Base-by-base conservation (phyloP, 2,113 vertebrate species). In the Catharus fuscescens region DNA sequence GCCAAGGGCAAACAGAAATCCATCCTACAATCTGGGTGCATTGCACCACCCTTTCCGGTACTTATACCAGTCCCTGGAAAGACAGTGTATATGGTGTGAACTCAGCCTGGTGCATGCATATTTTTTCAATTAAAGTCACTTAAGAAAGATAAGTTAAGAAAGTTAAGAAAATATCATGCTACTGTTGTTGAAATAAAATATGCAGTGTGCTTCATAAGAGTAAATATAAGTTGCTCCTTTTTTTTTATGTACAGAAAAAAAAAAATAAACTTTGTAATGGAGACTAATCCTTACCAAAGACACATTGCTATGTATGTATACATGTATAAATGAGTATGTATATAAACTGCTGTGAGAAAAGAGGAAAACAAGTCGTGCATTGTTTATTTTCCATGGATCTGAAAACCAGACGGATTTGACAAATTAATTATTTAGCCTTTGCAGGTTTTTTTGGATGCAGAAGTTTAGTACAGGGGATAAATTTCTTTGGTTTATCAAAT, bases 261-360 rank as follows among this genome's bases (percentile, higher is more conserved):
- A 73, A 64, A 36, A 6, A 47, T 6, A 83, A 44, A n/a, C 5
- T n/a, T 67, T 17, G 16, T 50, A 50, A 47, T n/a, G 24, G 13
- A 73, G 3, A 34, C 3, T 29, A 50, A 66, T n/a, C 5, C 47
- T 65, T 57, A 44, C 5, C 3, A 25, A 66, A 70, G 29, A 31
- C 8, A 47, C 0, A 2, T 70, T 6, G 2, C 4, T 62, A 4
- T 11, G 4, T 40, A 5, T 18, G 14, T 17, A 28, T 14, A 31
- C 5, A 32, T 47, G 6, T 32, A 36, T 32, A 8, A 24, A 29
- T n/a, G 10, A 19, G 5, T 36, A 31, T 29, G 3, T 17, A 10
- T 23, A 20, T n/a, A 26, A 20, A 32, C 32, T 60, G 9, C 14
- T 70, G 29, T 26, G 25, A 52, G 14, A 70, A 86, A 82, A 65